A percentile compares a stretch with the other conserved stretches of the same genome.
These are phyloP conservation scores for western clawed frog (Xenopus tropicalis) DNA, from an alignment of 2,113 vertebrate species.

Conservation along the genomic window DNA sequence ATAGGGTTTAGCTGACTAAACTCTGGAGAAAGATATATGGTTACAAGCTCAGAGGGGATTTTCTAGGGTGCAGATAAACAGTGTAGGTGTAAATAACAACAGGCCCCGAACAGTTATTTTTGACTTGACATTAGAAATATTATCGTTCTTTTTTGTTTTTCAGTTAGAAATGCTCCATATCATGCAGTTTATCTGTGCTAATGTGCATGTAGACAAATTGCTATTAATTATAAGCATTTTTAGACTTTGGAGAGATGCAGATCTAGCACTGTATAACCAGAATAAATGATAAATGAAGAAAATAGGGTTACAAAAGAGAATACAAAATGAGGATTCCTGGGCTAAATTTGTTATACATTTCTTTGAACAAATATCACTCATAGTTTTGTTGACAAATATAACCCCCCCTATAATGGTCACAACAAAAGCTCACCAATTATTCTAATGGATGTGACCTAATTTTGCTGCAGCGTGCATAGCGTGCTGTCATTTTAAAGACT, in stretches of 20 bases:
- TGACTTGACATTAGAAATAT: slow-evolving; percentile 19
- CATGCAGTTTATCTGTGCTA: background rate
- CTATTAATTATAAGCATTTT: background rate
- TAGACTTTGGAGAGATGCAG: background rate
- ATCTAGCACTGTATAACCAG: background rate
- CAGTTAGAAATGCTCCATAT: background rate
- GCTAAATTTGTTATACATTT: too few species aligned
- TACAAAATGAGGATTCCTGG: too few species aligned
- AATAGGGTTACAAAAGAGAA: too few species aligned
- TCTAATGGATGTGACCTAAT: too few species aligned
- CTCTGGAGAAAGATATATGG: slow-evolving; percentile 60
- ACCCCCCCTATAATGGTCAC: too few species aligned
- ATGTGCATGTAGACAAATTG: background rate
- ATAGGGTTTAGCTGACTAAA: slow-evolving; percentile 74
- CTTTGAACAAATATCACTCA: too few species aligned
- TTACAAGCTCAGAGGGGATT: slow-evolving; percentile 69
- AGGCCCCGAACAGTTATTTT: slow-evolving; percentile 23
- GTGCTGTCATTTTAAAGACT: too few species aligned
- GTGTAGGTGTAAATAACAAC: slow-evolving; percentile 62
- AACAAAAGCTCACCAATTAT: too few species aligned
- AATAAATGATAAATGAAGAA: background rate
- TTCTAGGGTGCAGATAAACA: slow-evolving; percentile 59
- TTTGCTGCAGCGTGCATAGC: too few species aligned
- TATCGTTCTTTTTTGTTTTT: slow-evolving; percentile 48
- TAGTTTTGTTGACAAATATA: too few species aligned